Evolutionary conservation across 2,888 invertebrate genomes (phyloP).

Genomic region (Apodemia mormo): DNA sequence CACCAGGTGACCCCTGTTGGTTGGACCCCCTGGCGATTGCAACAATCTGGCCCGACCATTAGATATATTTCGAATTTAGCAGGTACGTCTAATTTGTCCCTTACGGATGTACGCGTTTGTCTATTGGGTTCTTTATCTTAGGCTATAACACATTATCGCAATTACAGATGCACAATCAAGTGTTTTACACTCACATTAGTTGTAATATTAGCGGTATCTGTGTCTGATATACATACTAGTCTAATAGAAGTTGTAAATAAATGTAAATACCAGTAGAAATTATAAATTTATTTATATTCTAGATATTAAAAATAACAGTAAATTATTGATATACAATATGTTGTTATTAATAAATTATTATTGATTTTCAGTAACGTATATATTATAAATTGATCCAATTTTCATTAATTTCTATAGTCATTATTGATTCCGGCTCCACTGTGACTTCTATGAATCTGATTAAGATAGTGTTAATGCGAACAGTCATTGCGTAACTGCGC

Average conservation of each 20-base stretch:
- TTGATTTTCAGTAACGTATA: too few species aligned
- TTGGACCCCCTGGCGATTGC: too few species aligned
- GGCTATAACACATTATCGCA: too few species aligned
- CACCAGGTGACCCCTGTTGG: too few species aligned
- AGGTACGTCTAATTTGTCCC: too few species aligned
- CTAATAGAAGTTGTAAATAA: constrained; percentile 5
- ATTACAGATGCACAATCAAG: too few species aligned
- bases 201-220: too few species aligned
- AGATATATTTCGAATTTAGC: too few species aligned
- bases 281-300: not conserved
- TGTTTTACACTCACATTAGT: too few species aligned
- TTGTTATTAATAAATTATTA: constrained; percentile 23
- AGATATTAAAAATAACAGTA: not conserved
- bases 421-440: constrained; percentile 65
- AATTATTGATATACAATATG: constrained; percentile 1
- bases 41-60: too few species aligned
- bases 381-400: constrained; percentile 23
- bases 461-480: constrained; percentile 41
- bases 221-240: not conserved
- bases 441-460: constrained; percentile 46
- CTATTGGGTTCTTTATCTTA: too few species aligned
- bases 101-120: too few species aligned
- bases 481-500: constrained; percentile 47
- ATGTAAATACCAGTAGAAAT: constrained; percentile 2
- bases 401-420: constrained; percentile 69